Percentiles rank a stretch among this genome's conserved stretches.
These are phyloP conservation scores for Bombycilla garrulus DNA, from an alignment of 2,113 vertebrate species.

Conservation along the genomic window DNA sequence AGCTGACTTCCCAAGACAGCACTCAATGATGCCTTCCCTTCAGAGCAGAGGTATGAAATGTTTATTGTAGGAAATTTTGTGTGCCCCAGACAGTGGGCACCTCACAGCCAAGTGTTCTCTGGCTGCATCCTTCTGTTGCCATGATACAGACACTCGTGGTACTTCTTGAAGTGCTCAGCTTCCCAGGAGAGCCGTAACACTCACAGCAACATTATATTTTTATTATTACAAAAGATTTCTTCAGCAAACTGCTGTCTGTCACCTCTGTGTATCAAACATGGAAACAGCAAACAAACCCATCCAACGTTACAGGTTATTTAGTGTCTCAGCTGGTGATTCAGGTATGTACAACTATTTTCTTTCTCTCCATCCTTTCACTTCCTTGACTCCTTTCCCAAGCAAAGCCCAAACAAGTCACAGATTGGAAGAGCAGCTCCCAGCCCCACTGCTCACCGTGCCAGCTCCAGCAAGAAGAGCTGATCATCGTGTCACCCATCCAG, in stretches of 20 bases:
- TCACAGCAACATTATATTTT: slow-evolving; percentile 32
- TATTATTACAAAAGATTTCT: slow-evolving; percentile 57
- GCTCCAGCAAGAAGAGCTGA: background rate
- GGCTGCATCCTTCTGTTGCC: background rate
- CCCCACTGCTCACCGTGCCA: background rate
- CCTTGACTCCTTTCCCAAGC: background rate
- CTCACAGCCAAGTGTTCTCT: background rate
- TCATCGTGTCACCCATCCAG: background rate
- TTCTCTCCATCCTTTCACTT: background rate
- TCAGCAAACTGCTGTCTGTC: slow-evolving; percentile 54
- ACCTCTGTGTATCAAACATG: slow-evolving; percentile 35
- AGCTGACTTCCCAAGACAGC: background rate
- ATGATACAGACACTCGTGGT: background rate
- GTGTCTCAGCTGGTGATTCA: slow-evolving; percentile 53
- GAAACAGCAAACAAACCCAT: slow-evolving; percentile 31
- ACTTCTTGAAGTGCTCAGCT: background rate
- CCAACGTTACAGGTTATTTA: background rate
- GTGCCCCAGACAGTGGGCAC: background rate
- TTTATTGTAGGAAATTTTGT: background rate
- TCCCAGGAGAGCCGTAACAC: background rate
- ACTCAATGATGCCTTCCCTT: background rate
- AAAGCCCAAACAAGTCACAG: background rate
- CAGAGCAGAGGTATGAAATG: background rate
- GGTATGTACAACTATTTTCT: background rate
- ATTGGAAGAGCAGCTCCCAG: background rate